Evolutionary conservation across 2,113 vertebrate genomes (phyloP).

Genomic region (Nycticorax nycticorax): DNA sequence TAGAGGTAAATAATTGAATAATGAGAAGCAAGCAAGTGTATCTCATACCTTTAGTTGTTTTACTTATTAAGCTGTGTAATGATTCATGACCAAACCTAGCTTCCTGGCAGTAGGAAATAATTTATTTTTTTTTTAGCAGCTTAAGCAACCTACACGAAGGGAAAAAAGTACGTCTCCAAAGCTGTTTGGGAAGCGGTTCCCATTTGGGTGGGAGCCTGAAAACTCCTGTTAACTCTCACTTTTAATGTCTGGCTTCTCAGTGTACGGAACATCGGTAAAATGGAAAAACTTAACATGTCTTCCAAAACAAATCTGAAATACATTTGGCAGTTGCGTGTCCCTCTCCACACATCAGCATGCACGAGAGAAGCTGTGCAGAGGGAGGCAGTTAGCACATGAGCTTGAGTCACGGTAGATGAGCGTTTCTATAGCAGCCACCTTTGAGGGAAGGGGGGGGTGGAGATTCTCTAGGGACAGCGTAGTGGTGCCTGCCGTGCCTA

Average conservation of each 20-base stretch:
- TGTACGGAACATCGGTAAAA: background rate
- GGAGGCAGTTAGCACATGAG: slow-evolving; percentile 23
- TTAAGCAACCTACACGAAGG: background rate
- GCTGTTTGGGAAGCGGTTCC: background rate
- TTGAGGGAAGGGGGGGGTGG: background rate
- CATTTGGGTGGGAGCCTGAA: slow-evolving; percentile 27
- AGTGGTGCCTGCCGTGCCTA: background rate
- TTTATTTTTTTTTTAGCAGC: background rate
- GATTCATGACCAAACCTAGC: background rate
- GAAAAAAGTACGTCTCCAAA: background rate
- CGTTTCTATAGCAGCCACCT: slow-evolving; percentile 22
- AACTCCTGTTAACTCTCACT: background rate
- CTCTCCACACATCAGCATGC: background rate
- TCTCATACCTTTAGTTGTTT: slow-evolving; percentile 10
- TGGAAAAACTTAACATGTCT: slow-evolving; percentile 43
- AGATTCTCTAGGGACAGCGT: background rate
- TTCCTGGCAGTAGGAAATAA: background rate
- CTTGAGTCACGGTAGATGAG: slow-evolving; percentile 33
- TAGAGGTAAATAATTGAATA: background rate
- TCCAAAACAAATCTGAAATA: slow-evolving; percentile 14
- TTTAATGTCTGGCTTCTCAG: background rate
- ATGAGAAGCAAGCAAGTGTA: background rate
- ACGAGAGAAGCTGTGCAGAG: background rate
- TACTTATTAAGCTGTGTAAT: background rate
- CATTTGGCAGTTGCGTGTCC: background rate